Base-by-base conservation (phyloP, 1,140 invertebrate species). In the Drosophila parabipectinata region DNA sequence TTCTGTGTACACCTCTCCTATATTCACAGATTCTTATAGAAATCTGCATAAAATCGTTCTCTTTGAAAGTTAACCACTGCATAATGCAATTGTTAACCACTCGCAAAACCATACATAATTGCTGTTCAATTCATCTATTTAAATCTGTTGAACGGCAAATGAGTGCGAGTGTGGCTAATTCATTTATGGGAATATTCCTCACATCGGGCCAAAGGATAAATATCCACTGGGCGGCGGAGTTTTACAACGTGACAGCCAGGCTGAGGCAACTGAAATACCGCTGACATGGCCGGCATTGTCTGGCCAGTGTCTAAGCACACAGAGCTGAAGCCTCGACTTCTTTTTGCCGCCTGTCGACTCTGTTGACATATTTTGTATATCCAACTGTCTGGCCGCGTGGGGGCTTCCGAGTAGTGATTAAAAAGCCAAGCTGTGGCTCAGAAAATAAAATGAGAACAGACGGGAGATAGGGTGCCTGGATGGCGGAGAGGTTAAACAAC, bases 11-110 rank as follows among this genome's bases (percentile, higher is more conserved):
- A 32, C 44, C 59, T 1, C 18, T 18, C 3, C 5, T 10, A 18
- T 44, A 26, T 41, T 34, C 47, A 18, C 28, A 47, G 26, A 15
- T 66, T 30, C 45, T 50, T 9, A n/a, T 7, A 61, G 62, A 32
- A 64, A 64, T 64, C 63, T 56, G 32, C 66, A 69, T 67, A 67
- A 52, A 72, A 73, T 85, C 59, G 59, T 58, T 55, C 66, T 48
- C 50, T 55, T 77, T 63, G 24, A 85, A 62, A 71, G 72, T 58
- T 67, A 71, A 77, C 75, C 81, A 78, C 77, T 77, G 68, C 24
- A 44, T 77, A 87, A 71, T 87, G 69, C 78, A 81, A 78, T 81
- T 77, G 82, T 66, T 62, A 56, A 63, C 68, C 74, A 77, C 76
- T 80, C 72, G 52, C 60, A 59, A 73, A 62, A 66, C 15, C 67